phyloP scores from a whole-genome alignment of 2,888 invertebrate genomes.

The Trileptium ribeirensis region DNA sequence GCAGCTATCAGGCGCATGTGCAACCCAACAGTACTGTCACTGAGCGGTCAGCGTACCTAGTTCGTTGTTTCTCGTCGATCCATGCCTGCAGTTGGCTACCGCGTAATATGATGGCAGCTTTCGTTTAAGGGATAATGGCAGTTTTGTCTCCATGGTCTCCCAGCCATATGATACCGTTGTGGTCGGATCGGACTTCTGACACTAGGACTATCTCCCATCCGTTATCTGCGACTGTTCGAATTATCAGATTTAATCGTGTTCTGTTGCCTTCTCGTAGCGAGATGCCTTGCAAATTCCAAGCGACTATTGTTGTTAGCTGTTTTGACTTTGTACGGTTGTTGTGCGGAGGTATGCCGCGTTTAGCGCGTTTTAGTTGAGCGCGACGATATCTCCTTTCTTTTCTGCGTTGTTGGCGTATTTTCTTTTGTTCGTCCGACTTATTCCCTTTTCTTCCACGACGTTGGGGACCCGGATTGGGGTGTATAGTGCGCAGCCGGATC shows the following conservation, averaged over 20 bases:
- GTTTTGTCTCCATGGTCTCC: not conserved
- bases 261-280: slow-evolving; percentile 3
- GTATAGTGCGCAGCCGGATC: not conserved
- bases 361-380: not conserved
- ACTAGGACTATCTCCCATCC: not conserved
- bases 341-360: not conserved
- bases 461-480: slow-evolving; percentile 3
- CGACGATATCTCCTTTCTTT: not conserved
- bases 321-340: not conserved
- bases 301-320: not conserved
- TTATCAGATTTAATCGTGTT: not conserved
- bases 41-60: not conserved
- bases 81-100: not conserved
- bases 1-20: not conserved
- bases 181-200: not conserved
- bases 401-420: not conserved
- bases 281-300: not conserved
- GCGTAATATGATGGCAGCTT: not conserved
- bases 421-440: not conserved
- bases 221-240: not conserved
- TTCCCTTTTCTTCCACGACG: not conserved
- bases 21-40: not conserved
- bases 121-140: not conserved
- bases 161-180: not conserved
- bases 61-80: not conserved